Evolutionary conservation across 2,888 invertebrate genomes (phyloP), one percentile per base, ranked within the genome.

Genomic region (Ariolimax columbianus): DNA sequence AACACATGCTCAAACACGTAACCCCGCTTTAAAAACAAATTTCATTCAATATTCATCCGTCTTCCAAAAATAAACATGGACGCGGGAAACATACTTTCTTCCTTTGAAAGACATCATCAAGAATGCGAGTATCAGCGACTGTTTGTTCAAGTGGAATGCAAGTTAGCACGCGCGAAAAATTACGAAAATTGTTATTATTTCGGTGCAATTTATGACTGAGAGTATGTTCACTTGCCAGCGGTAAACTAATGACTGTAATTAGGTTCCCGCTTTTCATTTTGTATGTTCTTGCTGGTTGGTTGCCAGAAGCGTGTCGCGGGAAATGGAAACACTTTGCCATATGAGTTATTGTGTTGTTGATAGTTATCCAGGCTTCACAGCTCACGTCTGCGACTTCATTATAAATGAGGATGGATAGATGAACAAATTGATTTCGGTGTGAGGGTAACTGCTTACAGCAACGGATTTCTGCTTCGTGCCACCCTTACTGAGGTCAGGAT

Each of bases 111-210:
- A 17, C 47, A 19, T 30, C 47, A 0, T 11, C 73, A 30, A 47
- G 73, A 75, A 47, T 47, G 43, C 4, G 14, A 75, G 17, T 47
- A 14, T 14, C 59, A n/a, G 6, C 30, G 59, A 38, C 26, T 83
- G 83, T 87, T 87, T 84, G 55, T 80, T n/a, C 85, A 87, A 63
- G 66, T 82, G 85, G 80, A 70, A 70, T 55, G 43, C 70, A 19
- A 30, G 79, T 85, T 81, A 87, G 43, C 77, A 83, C 77, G 59
- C 30, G 70, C 77, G 78, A 77, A 80, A 81, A 85, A 83, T 85
- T 83, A 87, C 75, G 77, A 77, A 87, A 87, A 85, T 85, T 83
- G 87, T 87, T 87, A 84, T 78, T 77, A 87, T 87, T 87, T 82
- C 83, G 63, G 66, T 66, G 82, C 82, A 87, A 87, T 86, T 86